Evolutionary conservation across 30 jellyfish, hydroid and myxozoan species (phyloP), one percentile per base, ranked within the genome.

Genomic region (Rhopilema esculentum): DNA sequence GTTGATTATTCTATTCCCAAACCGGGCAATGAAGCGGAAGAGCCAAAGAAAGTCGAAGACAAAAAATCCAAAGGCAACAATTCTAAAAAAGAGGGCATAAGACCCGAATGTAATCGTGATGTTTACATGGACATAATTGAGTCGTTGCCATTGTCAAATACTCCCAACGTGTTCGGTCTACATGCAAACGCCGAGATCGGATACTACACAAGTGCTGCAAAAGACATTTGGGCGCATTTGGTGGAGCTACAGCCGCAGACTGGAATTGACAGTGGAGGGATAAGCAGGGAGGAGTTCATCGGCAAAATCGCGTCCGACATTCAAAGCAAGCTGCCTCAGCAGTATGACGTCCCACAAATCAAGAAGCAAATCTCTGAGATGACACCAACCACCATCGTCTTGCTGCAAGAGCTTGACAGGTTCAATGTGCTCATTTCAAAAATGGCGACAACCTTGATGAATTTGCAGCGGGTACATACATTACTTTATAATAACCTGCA

Each of bases 161-260:
- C 97, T 4, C 99, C 99, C 21, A 89, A 94, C 76, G 97, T 94
- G 28, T 94, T 94, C 69, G 99, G 99, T 16, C 80, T 94, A 49
- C 99, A 94, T 82, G 91, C 99, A 12, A 94, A 94, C 82, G 99
- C 99, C 4, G 99, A 94, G 79, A 94, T 94, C 19, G 97, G 99
- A 18, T 94, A 94, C 88, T 94, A 94, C 86, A 94, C 99, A 26
- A 89, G 65, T 53, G 99, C 99, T 22, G 99, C 99, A 19, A 94
- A 89, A 71, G 99, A 89, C 64, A 89, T 94, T 63, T 94, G 99
- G 99, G 80, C 88, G 28, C 99, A 94, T 53, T 69, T 94, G 52
- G 97, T 94, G 16, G 99, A 94, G 25, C 89, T 94, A 16, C 99
- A 94, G 84, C 99, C 99, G 50, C 99, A 94, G 69, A 94, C 99